Evolutionary conservation across 2,888 invertebrate species (phyloP), one percentile per base, ranked within the genome.

Genomic region (Macaria liturata): DNA sequence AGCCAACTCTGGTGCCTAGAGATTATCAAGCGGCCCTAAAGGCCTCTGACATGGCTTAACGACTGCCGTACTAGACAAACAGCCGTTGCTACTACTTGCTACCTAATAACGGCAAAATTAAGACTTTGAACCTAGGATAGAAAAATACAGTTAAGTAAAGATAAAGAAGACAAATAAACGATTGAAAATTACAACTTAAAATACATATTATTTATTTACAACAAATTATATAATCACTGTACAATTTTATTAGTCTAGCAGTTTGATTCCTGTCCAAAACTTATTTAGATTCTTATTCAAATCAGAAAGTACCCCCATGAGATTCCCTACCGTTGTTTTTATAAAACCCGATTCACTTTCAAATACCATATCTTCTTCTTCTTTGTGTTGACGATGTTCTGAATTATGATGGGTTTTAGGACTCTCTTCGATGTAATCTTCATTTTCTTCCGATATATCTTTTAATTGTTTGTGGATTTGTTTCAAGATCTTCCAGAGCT

Each of bases 251-350:
- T 83, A 91, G 59, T 88, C 84, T 64, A 90, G 70, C 5, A 86
- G 50, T 43, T 75, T 77, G 3, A 91, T 70, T 4, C 81, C 79
- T 46, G 79, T 78, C 83, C 88, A 87, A 66, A 87, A 71, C 53
- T 70, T 83, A 56, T 82, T 85, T 40, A 91, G 71, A 59, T 90
- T 88, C 9, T 76, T 78, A 60, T 86, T 88, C 4, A 91, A 72
- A 61, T 89, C 87, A 32, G 78, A 72, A 48, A 92, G 66, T 4
- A 88, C 71, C 9, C 71, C 70, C 4, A 84, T 62, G 37, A 87
- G 65, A 46, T 80, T 86, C 7, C 79, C 75, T 32, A 90, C 71
- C 0, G 86, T 84, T 1, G 76, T 70, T 64, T 81, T 83, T 3
- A 91, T 64, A 9, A 88, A 62, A 0, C 85, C 85, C 7, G 69